A percentile compares a stretch with the other conserved stretches of the same genome.
phyloP scores from a whole-genome alignment of 1,140 invertebrate genomes.

The Micrasema longulum region DNA sequence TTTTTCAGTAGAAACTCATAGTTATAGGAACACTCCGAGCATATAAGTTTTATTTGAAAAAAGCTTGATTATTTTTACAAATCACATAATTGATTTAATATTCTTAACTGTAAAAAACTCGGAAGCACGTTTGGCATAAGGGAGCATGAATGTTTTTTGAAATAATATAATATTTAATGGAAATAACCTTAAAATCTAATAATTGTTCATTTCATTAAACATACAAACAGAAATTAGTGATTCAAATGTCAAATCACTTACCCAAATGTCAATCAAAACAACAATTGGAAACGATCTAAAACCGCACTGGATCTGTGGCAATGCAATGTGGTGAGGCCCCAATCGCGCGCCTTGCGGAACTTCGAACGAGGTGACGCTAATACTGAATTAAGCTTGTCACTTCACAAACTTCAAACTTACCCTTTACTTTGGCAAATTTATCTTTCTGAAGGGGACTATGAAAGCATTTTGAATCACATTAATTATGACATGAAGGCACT shows the following conservation, averaged over 20 bases:
- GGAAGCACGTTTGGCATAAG: too few relatives aligned
- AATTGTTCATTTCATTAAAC: too few relatives aligned
- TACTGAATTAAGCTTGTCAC: constrained; percentile 24
- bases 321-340: background rate
- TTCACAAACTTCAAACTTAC: constrained; percentile 29
- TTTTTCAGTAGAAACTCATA: too few relatives aligned
- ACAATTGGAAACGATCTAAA: constrained; percentile 22
- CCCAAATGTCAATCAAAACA: constrained; percentile 19
- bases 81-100: too few relatives aligned
- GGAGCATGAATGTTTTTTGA: too few relatives aligned
- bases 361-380: constrained; percentile 23
- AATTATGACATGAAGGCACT: constrained; percentile 22
- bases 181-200: too few relatives aligned
- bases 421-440: constrained; percentile 32
- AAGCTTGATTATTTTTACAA: too few relatives aligned
- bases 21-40: too few relatives aligned
- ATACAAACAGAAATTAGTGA: too few relatives aligned
- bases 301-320: constrained; percentile 7
- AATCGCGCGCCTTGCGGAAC: background rate
- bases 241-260: background rate
- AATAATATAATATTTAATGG: too few relatives aligned
- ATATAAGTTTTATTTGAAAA: too few relatives aligned
- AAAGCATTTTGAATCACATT: constrained; percentile 37
- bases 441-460: constrained; percentile 24
- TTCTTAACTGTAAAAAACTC: too few relatives aligned